A percentile compares a stretch with the other conserved stretches of the same genome.
Evolutionary conservation across 2,113 vertebrate species (phyloP).

Genomic region (Urocitellus parryii): DNA sequence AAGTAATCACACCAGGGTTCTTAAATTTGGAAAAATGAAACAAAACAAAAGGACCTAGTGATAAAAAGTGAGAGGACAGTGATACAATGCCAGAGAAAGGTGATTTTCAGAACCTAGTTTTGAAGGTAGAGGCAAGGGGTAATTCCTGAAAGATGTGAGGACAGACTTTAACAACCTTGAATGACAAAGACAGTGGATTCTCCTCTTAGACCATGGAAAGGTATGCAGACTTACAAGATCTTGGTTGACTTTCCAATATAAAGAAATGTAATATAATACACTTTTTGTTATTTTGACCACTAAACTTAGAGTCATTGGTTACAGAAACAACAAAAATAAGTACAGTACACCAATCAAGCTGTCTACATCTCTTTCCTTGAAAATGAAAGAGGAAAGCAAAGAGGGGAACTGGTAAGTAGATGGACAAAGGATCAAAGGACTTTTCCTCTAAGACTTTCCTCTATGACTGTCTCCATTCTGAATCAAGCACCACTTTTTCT

Average conservation of each 20-base stretch:
- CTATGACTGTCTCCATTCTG: background rate
- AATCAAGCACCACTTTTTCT: background rate
- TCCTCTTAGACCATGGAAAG: background rate
- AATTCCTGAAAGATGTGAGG: background rate
- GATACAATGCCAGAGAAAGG: background rate
- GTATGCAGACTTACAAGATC: background rate
- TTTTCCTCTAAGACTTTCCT: background rate
- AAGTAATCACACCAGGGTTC: background rate
- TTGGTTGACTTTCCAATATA: background rate
- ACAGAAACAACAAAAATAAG: background rate
- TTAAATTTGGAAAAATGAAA: background rate
- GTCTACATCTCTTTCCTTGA: background rate
- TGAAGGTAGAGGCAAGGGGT: background rate
- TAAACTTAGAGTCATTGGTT: background rate
- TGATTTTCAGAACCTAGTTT: background rate
- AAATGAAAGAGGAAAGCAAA: background rate
- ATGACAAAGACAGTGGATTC: background rate
- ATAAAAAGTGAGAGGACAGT: rapidly evolving
- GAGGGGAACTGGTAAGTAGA: background rate
- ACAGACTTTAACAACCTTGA: background rate
- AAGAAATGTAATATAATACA: background rate
- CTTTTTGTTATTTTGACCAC: background rate
- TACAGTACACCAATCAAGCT: background rate
- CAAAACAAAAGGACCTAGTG: background rate
- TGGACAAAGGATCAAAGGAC: background rate